These are phyloP conservation scores for Trichogramma dendrolimi DNA, from an alignment of 2,888 invertebrate genomes.

Conservation along the genomic window DNA sequence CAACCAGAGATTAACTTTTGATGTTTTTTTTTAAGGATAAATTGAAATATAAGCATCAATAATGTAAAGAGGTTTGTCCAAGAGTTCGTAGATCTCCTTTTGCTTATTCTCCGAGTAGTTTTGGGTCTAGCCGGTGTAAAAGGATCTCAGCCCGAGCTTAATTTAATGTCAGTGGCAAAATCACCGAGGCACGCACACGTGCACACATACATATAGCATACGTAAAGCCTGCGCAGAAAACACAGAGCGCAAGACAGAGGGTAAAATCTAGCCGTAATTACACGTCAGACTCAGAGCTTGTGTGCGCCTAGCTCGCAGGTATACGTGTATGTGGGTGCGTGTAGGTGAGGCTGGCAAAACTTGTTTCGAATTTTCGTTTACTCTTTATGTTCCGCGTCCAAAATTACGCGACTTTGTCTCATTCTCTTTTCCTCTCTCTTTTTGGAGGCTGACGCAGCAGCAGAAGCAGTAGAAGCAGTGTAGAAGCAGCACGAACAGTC, in stretches of 20 bases:
- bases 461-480: too few relatives aligned
- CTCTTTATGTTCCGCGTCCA: slow-evolving; percentile 4
- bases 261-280: slow-evolving; percentile 17
- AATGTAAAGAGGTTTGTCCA: background rate
- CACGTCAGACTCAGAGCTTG: slow-evolving; percentile 2
- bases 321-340: too few relatives aligned
- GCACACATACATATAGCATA: too few relatives aligned
- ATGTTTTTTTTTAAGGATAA: too few relatives aligned
- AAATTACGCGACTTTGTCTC: slow-evolving; percentile 18
- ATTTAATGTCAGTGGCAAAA: slow-evolving; percentile 6
- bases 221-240: background rate
- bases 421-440: background rate
- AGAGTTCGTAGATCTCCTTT: background rate
- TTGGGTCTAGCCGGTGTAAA: background rate
- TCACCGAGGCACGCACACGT: too few relatives aligned
- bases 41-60: too few relatives aligned
- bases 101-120: slow-evolving; percentile 4
- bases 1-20: too few relatives aligned
- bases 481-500: too few relatives aligned
- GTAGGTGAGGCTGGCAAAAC: background rate
- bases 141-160: background rate
- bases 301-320: background rate
- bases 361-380: slow-evolving; percentile 26
- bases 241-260: too few relatives aligned
- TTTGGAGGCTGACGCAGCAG: background rate